Evolutionary conservation across 2,888 invertebrate species (phyloP), one percentile per base, ranked within the genome.

Genomic region (Mythimna impura): DNA sequence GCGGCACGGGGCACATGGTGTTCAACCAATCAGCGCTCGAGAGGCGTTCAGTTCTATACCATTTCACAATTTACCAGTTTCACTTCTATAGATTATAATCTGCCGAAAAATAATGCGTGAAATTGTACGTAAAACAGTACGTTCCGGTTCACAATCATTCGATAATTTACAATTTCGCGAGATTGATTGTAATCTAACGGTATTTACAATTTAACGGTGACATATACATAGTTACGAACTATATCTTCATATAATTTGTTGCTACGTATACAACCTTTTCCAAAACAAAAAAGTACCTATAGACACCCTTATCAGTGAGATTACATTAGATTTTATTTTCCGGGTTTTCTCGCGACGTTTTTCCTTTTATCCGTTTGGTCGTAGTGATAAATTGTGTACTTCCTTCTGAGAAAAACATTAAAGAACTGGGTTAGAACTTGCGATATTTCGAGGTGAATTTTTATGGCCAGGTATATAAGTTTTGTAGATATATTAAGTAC

Each of bases 291-390:
- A 43, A 34, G n/a, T 36, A 60, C 36, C 60, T 58, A 36, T 64
- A 57, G 55, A 17, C 47, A 52, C 9, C 17, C 62, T 81, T 80
- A 80, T 81, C 82, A 77, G 62, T 17, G 50, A 77, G 58, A 80
- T 77, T 68, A 71, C 71, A 58, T 79, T 81, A 55, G 55, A 78
- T 82, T 82, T 80, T 80, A 82, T 72, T 54, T 47, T 57, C 52
- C 22, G 20, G 55, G 71, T 66, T 77, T 76, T 63, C 67, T 72
- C 50, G 68, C 63, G 55, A 52, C 61, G 1, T 82, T 82, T 80
- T 80, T 80, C 82, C 78, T 77, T 63, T 17, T 70, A 52, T 76
- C 71, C 62, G 36, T 65, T 58, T 54, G 40, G 58, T 55, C 40
- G 22, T 34, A 50, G 78, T 80, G 68, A 80, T 80, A 80, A 80